Evolutionary conservation across 2,888 invertebrate species (phyloP).

Genomic region (Caenorhabditis virilis): DNA sequence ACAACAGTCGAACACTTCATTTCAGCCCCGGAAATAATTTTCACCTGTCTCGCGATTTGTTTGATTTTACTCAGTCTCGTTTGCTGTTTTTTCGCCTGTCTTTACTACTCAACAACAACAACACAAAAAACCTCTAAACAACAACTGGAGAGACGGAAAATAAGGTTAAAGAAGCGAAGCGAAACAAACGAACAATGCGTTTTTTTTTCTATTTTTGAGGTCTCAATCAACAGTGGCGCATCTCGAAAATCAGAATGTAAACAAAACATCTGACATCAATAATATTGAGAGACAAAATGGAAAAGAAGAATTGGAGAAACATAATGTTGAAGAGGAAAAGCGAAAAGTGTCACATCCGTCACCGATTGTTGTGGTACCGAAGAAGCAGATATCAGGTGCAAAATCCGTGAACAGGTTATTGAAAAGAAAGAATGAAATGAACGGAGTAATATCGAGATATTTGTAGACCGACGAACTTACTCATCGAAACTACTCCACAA

Average conservation of each 20-base stretch:
- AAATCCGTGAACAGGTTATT: neutral
- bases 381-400: neutral
- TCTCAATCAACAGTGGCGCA: too few relatives aligned
- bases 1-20: neutral
- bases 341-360: constrained; percentile 8
- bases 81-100: constrained; percentile 26
- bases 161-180: too few relatives aligned
- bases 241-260: too few relatives aligned
- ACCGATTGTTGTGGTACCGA: constrained; percentile 14
- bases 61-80: constrained; percentile 22
- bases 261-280: too few relatives aligned
- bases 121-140: neutral
- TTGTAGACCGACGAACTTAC: constrained; percentile 9
- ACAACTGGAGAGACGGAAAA: too few relatives aligned
- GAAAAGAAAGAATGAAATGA: too few relatives aligned
- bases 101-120: constrained; percentile 11
- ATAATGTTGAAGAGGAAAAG: constrained; percentile 12
- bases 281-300: too few relatives aligned
- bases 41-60: constrained; percentile 24
- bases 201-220: too few relatives aligned
- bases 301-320: constrained; percentile 7
- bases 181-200: too few relatives aligned
- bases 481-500: constrained; percentile 9
- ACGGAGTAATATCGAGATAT: neutral
- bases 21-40: constrained; percentile 33